phyloP scores from a whole-genome alignment of 2,888 invertebrate genomes.

The Bellardia bayeri region DNA sequence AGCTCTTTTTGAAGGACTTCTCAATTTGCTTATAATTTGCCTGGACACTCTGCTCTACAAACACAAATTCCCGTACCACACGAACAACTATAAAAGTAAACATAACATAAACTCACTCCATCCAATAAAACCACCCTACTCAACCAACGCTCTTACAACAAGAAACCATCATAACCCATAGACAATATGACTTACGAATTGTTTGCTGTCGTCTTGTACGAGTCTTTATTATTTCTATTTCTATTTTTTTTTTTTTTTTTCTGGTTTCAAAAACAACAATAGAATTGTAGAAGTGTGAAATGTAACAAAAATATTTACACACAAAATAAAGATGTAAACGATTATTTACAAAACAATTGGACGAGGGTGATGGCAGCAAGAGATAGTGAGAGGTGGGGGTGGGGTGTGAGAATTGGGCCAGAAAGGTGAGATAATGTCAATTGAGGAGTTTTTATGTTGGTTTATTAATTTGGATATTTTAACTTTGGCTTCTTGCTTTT shows the following conservation, averaged over 20 bases:
- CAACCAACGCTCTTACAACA: neutral
- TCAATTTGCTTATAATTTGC: neutral
- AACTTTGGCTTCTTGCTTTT: constrained; percentile 1
- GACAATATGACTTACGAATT: constrained; percentile 54
- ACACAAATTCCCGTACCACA: neutral
- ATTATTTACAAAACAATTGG: constrained; percentile 58
- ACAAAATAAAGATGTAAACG: constrained; percentile 78
- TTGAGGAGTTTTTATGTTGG: constrained; percentile 58
- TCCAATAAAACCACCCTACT: constrained; percentile 9
- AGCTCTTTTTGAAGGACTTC: neutral
- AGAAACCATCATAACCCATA: neutral
- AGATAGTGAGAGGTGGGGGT: neutral
- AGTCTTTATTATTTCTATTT: constrained; percentile 42
- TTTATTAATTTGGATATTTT: constrained; percentile 67
- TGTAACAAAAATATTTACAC: constrained; percentile 81
- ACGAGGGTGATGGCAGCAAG: constrained; percentile 16
- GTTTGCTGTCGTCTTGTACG: constrained; percentile 55
- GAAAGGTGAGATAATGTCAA: constrained; percentile 62
- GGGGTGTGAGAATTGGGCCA: neutral
- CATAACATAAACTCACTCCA: constrained; percentile 16
- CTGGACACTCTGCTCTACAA: neutral
- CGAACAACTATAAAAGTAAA: neutral
- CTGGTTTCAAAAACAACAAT: constrained; percentile 60
- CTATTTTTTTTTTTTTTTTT: constrained; percentile 18
- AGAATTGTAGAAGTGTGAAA: constrained; percentile 75